Evolutionary conservation across 2,797 vertebrate genomes (phyloP), one percentile per base, ranked within the genome.

Genomic region (Gouania willdenowi): DNA sequence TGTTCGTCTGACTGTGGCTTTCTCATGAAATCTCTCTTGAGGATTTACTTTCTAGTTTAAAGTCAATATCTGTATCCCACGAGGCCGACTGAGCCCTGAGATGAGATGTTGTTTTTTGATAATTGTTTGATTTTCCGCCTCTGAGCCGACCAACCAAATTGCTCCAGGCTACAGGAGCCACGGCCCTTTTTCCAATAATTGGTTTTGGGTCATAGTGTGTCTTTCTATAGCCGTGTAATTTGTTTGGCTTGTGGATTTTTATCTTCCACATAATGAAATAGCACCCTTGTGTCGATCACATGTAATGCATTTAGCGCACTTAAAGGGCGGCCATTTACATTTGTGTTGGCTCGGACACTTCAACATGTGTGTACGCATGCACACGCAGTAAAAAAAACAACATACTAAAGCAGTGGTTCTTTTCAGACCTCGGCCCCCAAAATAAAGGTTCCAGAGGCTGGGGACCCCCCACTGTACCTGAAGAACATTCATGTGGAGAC

Each of bases 261-360:
- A 47, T 76, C 66, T 59, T 10, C 10, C 29, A 42, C 38, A 5
- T 66, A 76, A 77, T 75, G 29, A 53, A 50, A 58, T 69, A 32
- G 41, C 77, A 77, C 16, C 74, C 79, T 77, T 79, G 61, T 60
- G 53, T 80, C 63, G 42, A 63, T 83, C 71, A 79, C 65, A 66
- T 59, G 32, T 83, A 85, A 87, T 79, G 77, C 40, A 65, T 79
- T 88, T 82, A 80, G 41, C 8, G 44, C 13, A 8, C 54, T 36
- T 55, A 3, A 43, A 34, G 61, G 36, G 52, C 55, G 55, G 44
- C 62, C 49, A 64, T 72, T 70, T 71, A 54, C 56, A 61, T 62
- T 36, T 52, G 55, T 75, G 69, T 57, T 69, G 49, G 47, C 43
- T 36, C 30, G 16, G 11, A 26, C 41, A 27, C 26, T 13, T 26